A percentile compares a stretch with the other conserved stretches of the same genome.
phyloP scores from a whole-genome alignment of 2,888 invertebrate genomes.

The Stenodera caucasica region DNA sequence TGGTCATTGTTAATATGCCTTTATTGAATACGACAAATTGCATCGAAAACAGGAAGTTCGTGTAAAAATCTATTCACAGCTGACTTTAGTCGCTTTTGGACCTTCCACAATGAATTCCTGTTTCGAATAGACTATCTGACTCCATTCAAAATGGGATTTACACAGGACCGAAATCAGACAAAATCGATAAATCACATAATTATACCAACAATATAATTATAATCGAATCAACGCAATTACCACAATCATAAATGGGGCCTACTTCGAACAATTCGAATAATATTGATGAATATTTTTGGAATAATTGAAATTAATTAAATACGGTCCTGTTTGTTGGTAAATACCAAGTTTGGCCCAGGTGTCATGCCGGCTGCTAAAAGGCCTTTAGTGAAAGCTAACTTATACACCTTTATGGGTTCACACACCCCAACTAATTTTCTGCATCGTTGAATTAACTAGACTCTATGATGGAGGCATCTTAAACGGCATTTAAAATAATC shows the following conservation, averaged over 20 bases:
- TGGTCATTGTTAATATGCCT: constrained; percentile 52
- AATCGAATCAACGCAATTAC: no score
- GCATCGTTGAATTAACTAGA: constrained; percentile 52
- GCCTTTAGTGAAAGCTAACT: constrained; percentile 42
- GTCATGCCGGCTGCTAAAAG: constrained; percentile 50
- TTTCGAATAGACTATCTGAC: constrained; percentile 51
- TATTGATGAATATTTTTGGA: not conserved
- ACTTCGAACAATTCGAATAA: no score
- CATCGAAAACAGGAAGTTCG: constrained; percentile 57
- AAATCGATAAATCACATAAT: not conserved
- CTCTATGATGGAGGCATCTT: constrained; percentile 27
- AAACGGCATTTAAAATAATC: constrained; percentile 8
- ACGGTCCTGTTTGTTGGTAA: constrained; percentile 31
- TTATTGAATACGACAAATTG: constrained; percentile 56
- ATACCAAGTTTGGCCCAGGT: constrained; percentile 47
- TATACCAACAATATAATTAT: not conserved
- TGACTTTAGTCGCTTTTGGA: constrained; percentile 50
- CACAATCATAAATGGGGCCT: no score
- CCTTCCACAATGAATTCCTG: constrained; percentile 52
- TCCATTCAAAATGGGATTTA: constrained; percentile 51
- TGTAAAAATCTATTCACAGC: constrained; percentile 53
- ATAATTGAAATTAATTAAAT: constrained; percentile 4
- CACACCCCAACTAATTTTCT: constrained; percentile 54
- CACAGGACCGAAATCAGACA: constrained; percentile 36
- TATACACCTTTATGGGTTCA: constrained; percentile 48